Base-by-base conservation (phyloP, 2,888 invertebrate species). In the Lottia gigantea region DNA sequence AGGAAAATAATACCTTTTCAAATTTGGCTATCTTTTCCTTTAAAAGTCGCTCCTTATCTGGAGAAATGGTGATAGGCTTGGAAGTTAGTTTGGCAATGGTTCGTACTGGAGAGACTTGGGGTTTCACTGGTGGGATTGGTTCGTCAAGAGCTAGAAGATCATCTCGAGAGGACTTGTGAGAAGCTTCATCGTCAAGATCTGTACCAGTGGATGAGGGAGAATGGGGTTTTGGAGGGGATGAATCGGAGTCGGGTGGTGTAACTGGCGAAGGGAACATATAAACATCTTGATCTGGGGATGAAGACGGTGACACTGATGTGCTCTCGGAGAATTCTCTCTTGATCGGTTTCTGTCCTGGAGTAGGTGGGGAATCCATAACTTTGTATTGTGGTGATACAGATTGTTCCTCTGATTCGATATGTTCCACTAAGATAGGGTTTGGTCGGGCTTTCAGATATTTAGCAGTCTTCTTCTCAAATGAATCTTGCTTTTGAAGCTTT, bases 181-280 rank as follows among this genome's bases (percentile, higher is more conserved):
- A 74, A 7, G 67, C 62, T 49, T 74, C 74, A 45, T 82, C 83
- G 61, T 81, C 82, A 40, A 80, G 77, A 68, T 84, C 83, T 1
- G 81, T 81, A n/a, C 82, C 82, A 1, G 80, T 76, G 0, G 83
- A 84, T 15, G 85, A 86, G 0, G 87, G 87, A 3, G 87, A 87
- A 64, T 83, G 83, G 16, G 87, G 86, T 68, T 84, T 83, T 8
- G 87, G 87, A 23, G 87, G 87, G 2, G 87, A 86, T 8, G 82
- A 80, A 67, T 85, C 85, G 0, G 83, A 83, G 65, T 85, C 86
- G 8, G 86, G 86, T 0, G 87, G 85, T 0, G 85, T 85, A 25
- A 84, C 86, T 0, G 87, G 86, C 1, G 85, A 85, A 7, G 86
- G 86, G 75, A 83, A 87, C 63, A 81, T 79, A 74, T 84, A 85